These are phyloP conservation scores for Blomia tropicalis DNA, from an alignment of 2,888 invertebrate species.

Conservation along the genomic window DNA sequence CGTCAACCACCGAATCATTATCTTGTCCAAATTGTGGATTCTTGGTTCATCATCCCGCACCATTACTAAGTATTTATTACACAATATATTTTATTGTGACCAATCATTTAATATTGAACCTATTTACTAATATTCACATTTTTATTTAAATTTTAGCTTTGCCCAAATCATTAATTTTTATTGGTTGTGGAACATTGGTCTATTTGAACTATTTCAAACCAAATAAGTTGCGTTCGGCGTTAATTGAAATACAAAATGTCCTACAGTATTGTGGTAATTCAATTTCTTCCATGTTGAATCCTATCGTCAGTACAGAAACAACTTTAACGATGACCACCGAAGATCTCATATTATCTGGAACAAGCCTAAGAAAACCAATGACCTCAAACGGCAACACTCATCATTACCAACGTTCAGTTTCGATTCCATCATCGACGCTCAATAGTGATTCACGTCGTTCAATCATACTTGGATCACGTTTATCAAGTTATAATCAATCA, in stretches of 20 bases:
- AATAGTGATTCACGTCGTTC: neutral
- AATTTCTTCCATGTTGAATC: neutral
- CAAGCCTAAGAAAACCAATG: too few species aligned
- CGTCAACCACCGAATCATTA: neutral
- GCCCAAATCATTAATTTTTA: neutral
- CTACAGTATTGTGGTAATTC: constrained; percentile 6
- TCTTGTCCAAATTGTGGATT: constrained; percentile 11
- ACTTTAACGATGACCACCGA: neutral
- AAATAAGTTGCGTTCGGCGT: neutral
- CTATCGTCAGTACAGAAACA: too few species aligned
- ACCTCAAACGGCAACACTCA: neutral
- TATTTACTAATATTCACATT: too few species aligned
- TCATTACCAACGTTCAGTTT: neutral
- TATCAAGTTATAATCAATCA: neutral
- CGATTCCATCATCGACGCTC: neutral
- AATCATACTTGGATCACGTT: neutral
- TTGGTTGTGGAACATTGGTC: neutral
- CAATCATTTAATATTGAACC: neutral
- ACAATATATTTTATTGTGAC: neutral
- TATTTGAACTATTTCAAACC: neutral
- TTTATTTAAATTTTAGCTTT: too few species aligned
- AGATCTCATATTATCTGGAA: neutral
- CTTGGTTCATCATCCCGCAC: neutral
- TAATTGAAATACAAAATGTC: neutral
- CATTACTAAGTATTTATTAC: neutral